These are phyloP conservation scores for Tridacna gigas DNA, from an alignment of 2,888 invertebrate species.

Conservation along the genomic window DNA sequence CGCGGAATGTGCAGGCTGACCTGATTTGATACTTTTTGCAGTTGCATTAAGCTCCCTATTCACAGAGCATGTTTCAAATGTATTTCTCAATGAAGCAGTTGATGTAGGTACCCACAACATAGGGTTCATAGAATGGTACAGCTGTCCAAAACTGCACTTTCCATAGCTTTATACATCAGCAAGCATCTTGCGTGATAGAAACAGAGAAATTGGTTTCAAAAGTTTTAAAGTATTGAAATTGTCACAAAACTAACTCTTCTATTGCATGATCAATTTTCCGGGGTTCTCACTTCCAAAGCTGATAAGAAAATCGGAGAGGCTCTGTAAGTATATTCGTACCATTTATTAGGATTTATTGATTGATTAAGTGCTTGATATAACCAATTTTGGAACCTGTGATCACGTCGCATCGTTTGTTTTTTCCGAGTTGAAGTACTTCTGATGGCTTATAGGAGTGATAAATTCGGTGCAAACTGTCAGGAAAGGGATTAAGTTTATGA, in stretches of 20 bases:
- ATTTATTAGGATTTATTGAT: conserved; percentile 62
- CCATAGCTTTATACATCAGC: no score
- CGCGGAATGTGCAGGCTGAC: no score
- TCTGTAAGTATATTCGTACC: conserved; percentile 35
- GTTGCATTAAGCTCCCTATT: no score
- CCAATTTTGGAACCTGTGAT: conserved; percentile 47
- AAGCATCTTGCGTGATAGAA: no score
- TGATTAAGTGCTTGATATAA: conserved; percentile 54
- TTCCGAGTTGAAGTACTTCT: neutral
- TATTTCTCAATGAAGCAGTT: no score
- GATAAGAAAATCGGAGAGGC: conserved; percentile 27
- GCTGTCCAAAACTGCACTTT: no score
- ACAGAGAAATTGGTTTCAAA: no score
- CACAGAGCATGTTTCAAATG: no score
- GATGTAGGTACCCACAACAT: no score
- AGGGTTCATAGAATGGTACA: no score
- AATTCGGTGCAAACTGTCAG: conserved; percentile 4
- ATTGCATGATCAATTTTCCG: conserved; percentile 29
- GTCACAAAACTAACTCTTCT: neutral
- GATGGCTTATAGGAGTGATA: neutral
- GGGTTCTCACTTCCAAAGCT: conserved; percentile 26
- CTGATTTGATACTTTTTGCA: no score
- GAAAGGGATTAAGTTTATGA: conserved; percentile 7
- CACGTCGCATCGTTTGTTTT: conserved; percentile 41
- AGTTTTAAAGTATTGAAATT: neutral